Base-by-base conservation (phyloP, 2,113 vertebrate species). In the Antechinus stuartii region DNA sequence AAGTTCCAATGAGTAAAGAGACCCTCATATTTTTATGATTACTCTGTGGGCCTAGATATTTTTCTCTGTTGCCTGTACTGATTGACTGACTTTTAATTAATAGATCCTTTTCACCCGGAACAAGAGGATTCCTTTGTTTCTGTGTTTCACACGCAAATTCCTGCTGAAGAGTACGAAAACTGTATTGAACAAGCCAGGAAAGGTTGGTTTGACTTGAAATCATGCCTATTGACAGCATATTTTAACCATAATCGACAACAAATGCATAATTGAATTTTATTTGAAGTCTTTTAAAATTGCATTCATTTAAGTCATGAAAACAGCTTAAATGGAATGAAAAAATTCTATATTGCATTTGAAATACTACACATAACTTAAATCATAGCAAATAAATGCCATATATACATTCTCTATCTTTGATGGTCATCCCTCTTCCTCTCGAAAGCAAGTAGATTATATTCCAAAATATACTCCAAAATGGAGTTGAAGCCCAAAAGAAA, bases 71-170 rank as follows among this genome's bases (percentile, higher is more conserved):
- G 23, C 92, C 56, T 54, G 0, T 57, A 57, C 91, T 97, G 53
- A 97, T 91, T 25, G 96, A 46, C 0, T 93, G 25, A 76, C 56
- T 96, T 96, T 97, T 97, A 91, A 96, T 96, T 94, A 96, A 35
- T 91, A 99, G 99, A 94, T 96, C 25, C 92, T 61, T 97, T 96
- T 96, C 90, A 1, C 56, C 91, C 90, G 92, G 97, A 98, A 92
- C 98, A 98, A 89, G 98, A 98, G 94, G 97, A 97, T 12, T 56
- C 46, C 11, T 92, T 95, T 98, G 89, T 97, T 92, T 97, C 98
- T 1, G 61, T 99, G 90, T 99, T 99, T 99, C 98, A 98, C 61
- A 99, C 99, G 92, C 98, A 99, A 68, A 93, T 98, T 94, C 98
- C 97, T 97, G 97, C 98, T 90, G 97, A 98, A 97, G 98, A 98